These are phyloP conservation scores for Atlantisia rogersi DNA, from an alignment of 2,113 vertebrate species.

Conservation along the genomic window DNA sequence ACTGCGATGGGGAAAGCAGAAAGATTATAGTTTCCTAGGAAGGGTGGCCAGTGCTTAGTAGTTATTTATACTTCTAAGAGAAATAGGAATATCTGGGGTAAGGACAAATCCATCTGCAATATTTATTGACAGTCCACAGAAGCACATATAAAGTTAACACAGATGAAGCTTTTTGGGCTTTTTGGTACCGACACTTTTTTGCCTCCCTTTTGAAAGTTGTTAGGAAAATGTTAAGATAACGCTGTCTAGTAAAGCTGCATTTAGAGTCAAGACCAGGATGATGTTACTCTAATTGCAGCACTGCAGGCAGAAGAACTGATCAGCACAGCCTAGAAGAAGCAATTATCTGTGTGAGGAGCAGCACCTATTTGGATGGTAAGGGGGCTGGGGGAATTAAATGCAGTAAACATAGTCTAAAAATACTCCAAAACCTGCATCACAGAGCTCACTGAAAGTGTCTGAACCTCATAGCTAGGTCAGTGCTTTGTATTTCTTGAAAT, in stretches of 20 bases:
- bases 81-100: neutral
- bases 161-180: neutral
- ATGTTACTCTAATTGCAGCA: slow-evolving; percentile 13
- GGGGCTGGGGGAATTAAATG: neutral
- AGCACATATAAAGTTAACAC: neutral
- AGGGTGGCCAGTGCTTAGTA: neutral
- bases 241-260: neutral
- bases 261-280: neutral
- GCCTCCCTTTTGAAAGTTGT: neutral
- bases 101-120: neutral
- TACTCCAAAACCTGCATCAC: neutral
- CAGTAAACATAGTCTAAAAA: slow-evolving; percentile 29
- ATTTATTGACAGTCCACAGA: neutral
- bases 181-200: neutral
- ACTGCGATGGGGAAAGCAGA: neutral
- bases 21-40: neutral
- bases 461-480: neutral
- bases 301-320: neutral
- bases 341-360: neutral
- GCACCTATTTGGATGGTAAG: neutral
- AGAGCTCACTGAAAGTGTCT: neutral
- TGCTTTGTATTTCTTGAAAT: neutral
- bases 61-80: neutral
- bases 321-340: neutral
- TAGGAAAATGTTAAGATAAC: neutral